phyloP scores from a whole-genome alignment of 2,797 vertebrate genomes.

The Hapalemur alaotrensis region DNA sequence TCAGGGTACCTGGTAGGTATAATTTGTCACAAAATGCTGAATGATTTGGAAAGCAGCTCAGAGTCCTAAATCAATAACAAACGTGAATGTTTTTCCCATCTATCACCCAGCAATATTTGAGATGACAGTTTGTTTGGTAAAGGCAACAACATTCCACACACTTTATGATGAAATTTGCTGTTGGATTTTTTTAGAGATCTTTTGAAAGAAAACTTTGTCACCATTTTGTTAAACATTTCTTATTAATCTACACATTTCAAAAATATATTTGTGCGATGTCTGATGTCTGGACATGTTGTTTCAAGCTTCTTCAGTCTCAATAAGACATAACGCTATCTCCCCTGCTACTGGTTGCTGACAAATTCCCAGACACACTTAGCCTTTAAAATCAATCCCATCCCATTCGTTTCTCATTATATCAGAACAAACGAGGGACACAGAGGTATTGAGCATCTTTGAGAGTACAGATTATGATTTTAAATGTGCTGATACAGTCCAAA shows the following conservation, averaged over 20 bases:
- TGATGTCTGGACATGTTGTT: conserved; percentile 27
- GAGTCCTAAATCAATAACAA: conserved; percentile 36
- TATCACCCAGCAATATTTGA: neutral
- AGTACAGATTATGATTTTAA: conserved; percentile 59
- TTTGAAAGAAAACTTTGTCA: conserved; percentile 19
- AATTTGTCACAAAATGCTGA: conserved; percentile 8
- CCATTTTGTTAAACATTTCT: neutral
- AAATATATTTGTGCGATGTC: conserved; percentile 28
- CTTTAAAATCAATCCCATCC: neutral
- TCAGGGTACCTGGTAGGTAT: neutral
- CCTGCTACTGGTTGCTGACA: neutral
- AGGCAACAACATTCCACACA: neutral
- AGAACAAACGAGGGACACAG: conserved; percentile 38
- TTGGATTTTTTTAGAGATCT: neutral
- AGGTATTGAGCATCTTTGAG: neutral
- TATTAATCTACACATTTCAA: conserved; percentile 8
- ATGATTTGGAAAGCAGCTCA: neutral
- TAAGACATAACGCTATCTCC: conserved; percentile 11
- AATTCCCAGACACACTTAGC: neutral
- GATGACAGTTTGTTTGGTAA: conserved; percentile 45
- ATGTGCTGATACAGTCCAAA: neutral
- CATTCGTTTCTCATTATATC: neutral
- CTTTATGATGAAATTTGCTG: conserved; percentile 32
- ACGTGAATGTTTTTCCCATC: neutral
- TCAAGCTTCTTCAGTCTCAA: neutral